Conservation (phyloP, 2,888 invertebrate genomes). For the Alentia gelatinosa region DNA sequence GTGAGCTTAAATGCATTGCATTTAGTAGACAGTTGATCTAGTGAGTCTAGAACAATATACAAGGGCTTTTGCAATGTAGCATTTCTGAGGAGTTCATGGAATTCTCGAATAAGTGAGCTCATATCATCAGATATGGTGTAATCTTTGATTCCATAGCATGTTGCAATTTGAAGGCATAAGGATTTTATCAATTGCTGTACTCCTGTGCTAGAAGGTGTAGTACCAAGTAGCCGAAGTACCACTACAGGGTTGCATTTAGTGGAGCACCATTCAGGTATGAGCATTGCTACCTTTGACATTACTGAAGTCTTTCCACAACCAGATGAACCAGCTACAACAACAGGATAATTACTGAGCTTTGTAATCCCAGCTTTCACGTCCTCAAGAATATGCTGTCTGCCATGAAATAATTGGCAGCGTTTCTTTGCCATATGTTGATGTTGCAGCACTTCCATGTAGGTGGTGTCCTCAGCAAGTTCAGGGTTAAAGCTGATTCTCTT, state of each 20-base stretch:
- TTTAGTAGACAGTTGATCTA: slow-evolving; percentile 69
- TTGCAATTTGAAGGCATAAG: slow-evolving; percentile 72
- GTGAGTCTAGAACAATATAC: slow-evolving; percentile 71
- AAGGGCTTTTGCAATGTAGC: slow-evolving; percentile 71
- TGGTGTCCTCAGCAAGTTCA: slow-evolving; percentile 63
- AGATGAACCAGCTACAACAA: slow-evolving; percentile 72
- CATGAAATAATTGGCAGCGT: slow-evolving; percentile 67
- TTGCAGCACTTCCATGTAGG: slow-evolving; percentile 68
- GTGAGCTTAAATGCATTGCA: slow-evolving; percentile 72
- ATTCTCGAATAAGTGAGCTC: slow-evolving; percentile 68
- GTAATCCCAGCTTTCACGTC: slow-evolving; percentile 65
- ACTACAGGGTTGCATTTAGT: slow-evolving; percentile 61
- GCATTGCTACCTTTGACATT: slow-evolving; percentile 68
- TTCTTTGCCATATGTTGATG: slow-evolving; percentile 67
- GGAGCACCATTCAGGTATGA: slow-evolving; percentile 33
- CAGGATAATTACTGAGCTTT: slow-evolving; percentile 61
- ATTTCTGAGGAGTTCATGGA: slow-evolving; percentile 67
- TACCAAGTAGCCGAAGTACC: slow-evolving; percentile 73
- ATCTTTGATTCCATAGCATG: slow-evolving; percentile 58
- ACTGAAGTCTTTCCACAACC: slow-evolving; percentile 77
- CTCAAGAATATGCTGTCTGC: slow-evolving; percentile 68
- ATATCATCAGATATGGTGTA: slow-evolving; percentile 67
- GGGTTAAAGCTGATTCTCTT: slow-evolving; percentile 63
- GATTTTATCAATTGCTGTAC: slow-evolving; percentile 69
- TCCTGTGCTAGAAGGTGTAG: slow-evolving; percentile 72